Evolutionary conservation across 2,888 invertebrate species (phyloP).

Genomic region (Drosophila pseudotalamancana): DNA sequence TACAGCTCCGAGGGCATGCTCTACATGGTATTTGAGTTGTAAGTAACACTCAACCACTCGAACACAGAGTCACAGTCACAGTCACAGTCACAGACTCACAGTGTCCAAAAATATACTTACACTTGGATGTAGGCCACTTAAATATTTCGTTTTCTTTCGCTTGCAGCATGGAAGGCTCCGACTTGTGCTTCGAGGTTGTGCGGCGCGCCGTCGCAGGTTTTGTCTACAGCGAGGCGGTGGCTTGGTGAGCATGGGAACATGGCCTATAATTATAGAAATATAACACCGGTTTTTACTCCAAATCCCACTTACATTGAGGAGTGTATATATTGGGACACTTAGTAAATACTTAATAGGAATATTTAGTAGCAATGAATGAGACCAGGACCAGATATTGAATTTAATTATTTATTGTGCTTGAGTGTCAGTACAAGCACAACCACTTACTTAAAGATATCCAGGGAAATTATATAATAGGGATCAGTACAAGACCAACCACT

Average conservation of each 20-base stretch:
- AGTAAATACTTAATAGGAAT: conserved; percentile 2
- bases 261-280: conserved; percentile 19
- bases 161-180: conserved; percentile 98
- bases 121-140: conserved; percentile 46
- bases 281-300: conserved; percentile 1
- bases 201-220: conserved; percentile 98
- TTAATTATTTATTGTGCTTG: background rate
- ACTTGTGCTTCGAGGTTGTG: conserved; percentile 99
- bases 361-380: background rate
- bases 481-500: too few species aligned
- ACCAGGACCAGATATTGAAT: background rate
- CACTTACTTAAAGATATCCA: background rate
- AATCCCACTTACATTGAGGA: background rate
- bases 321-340: background rate
- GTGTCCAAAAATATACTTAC: conserved; percentile 3
- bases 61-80: background rate
- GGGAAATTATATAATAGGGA: too few species aligned
- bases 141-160: conserved; percentile 25
- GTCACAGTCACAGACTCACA: too few species aligned
- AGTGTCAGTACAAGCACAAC: background rate
- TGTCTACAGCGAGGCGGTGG: conserved; percentile 99
- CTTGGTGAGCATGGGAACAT: conserved; percentile 89
- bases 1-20: conserved; percentile 99
- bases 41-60: conserved; percentile 85
- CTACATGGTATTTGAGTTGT: conserved; percentile 99